phyloP scores from a whole-genome alignment of 2,797 vertebrate genomes.

The Momotus momota region DNA sequence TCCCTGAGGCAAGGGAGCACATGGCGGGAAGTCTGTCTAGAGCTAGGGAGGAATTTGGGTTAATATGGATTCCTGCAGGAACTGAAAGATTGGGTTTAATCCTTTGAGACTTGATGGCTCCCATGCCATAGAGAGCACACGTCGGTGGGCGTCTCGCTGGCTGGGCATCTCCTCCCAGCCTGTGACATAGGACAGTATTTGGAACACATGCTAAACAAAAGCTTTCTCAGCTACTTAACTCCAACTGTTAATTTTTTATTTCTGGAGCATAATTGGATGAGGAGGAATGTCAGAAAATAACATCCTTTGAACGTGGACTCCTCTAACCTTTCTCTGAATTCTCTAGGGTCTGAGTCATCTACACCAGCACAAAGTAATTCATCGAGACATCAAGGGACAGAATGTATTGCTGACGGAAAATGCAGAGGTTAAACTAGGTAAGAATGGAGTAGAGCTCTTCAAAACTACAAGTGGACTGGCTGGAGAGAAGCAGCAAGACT shows the following conservation, averaged over 20 bases:
- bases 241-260: slow-evolving; percentile 33
- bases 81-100: background rate
- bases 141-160: fast-evolving
- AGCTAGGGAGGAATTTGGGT: background rate
- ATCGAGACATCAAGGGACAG: slow-evolving; percentile 97
- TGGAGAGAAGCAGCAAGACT: background rate
- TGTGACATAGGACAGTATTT: background rate
- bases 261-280: background rate
- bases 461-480: background rate
- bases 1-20: background rate
- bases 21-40: background rate
- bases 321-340: slow-evolving; percentile 67
- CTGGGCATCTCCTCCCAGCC: background rate
- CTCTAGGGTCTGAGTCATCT: slow-evolving; percentile 95
- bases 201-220: slow-evolving; percentile 28
- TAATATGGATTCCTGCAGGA: background rate
- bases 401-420: slow-evolving; percentile 97
- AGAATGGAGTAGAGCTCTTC: slow-evolving; percentile 45
- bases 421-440: slow-evolving; percentile 96
- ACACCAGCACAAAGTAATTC: slow-evolving; percentile 99
- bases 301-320: slow-evolving; percentile 38
- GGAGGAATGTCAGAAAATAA: slow-evolving; percentile 45
- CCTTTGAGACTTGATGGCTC: background rate
- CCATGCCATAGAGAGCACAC: background rate
- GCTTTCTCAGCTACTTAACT: background rate